Evolutionary conservation across 2,797 vertebrate genomes (phyloP).

Genomic region (Danio albolineatus): DNA sequence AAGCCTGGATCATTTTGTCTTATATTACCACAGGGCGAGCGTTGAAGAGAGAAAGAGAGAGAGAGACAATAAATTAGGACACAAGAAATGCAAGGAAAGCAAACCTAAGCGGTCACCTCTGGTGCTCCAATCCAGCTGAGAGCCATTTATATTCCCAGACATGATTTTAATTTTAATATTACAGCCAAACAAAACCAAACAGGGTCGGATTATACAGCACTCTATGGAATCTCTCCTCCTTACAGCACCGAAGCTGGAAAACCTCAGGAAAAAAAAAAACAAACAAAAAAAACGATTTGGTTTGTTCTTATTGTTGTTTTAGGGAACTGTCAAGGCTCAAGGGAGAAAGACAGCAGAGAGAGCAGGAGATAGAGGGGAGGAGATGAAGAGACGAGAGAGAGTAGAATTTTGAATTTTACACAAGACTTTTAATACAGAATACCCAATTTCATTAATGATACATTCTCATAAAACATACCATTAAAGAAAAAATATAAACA

Average conservation of each 20-base stretch:
- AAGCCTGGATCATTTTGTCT: slow-evolving; percentile 78
- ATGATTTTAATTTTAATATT: slow-evolving; percentile 79
- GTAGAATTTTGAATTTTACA: not conserved
- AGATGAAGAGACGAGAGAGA: not conserved
- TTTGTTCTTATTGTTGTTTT: slow-evolving; percentile 53
- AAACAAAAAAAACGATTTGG: slow-evolving; percentile 39
- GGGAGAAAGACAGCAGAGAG: slow-evolving; percentile 9
- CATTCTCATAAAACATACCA: no score
- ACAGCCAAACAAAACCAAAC: slow-evolving; percentile 66
- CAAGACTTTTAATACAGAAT: not conserved
- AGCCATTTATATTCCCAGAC: slow-evolving; percentile 55
- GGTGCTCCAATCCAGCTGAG: slow-evolving; percentile 68
- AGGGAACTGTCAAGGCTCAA: not conserved
- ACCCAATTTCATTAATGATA: not conserved
- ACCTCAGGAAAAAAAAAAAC: slow-evolving; percentile 62
- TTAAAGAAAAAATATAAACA: no score
- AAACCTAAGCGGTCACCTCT: slow-evolving; percentile 76
- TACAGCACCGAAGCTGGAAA: slow-evolving; percentile 57
- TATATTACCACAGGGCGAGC: slow-evolving; percentile 74
- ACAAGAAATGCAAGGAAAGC: slow-evolving; percentile 79
- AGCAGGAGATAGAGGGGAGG: not conserved
- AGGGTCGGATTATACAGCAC: slow-evolving; percentile 50
- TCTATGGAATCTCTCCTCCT: slow-evolving; percentile 51
- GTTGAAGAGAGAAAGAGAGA: slow-evolving; percentile 64
- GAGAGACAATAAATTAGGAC: slow-evolving; percentile 75